Base-by-base conservation (phyloP, 2,797 vertebrate genomes). In the Calcarius lapponicus region DNA sequence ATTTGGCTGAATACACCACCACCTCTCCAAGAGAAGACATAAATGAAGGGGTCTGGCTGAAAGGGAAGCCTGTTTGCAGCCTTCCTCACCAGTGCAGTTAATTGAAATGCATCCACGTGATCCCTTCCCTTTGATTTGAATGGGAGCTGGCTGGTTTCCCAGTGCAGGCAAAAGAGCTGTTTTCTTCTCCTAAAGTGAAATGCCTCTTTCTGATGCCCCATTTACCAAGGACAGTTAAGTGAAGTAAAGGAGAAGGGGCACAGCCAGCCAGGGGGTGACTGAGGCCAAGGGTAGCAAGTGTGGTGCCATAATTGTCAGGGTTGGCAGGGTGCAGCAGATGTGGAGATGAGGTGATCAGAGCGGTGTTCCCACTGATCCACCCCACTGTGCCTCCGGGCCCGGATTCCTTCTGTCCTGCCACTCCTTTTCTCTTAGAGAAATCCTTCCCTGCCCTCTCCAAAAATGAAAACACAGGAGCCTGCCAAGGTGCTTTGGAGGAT, bases 151-250 rank as follows among this genome's bases (percentile, higher is more conserved):
- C 76, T 86, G 36, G 32, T 87, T 86, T 93, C 80, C 70, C 60
- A 73, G 58, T 25, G 57, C 58, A 53, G 38, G 60, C 20, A 13
- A 56, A 78, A 88, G 54, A 86, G 73, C 25, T 54, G 38, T 51
- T 94, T 88, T 81, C 69, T 86, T 94, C 75, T 90, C 32, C 38
- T 57, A 1, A 66, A 92, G n/a, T 58, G 74, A 90, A 84, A 38
- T 0, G 3, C 38, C 22, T 69, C 7, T 81, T 22, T 69, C 47
- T 40, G 58, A 32, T 75, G 31, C 12, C 74, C 25, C 25, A 5
- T 73, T 84, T 86, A 80, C 20, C 0, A 1, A 65, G 80, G 19
- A n/a, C 0, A 0, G 9, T 54, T 57, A 78, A 75, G 47, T 54
- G 60, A 62, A 72, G 66, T 45, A 42, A 78, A 65, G 54, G 34